A percentile compares a stretch with the other conserved stretches of the same genome.
Conservation (phyloP, 2,888 invertebrate species). For the Coremacera marginata region DNA sequence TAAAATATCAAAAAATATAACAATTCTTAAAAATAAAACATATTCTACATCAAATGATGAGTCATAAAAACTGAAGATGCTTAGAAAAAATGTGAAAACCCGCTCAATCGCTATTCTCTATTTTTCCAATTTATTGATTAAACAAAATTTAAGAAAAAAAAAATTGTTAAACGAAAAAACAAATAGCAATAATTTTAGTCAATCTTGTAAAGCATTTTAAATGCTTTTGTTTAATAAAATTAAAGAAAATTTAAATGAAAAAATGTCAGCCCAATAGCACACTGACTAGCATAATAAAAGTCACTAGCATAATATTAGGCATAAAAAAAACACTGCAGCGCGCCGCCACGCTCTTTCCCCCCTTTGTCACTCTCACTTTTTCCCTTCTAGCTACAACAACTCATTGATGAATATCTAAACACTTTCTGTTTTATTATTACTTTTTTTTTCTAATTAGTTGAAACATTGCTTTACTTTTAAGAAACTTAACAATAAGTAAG, state of each 20-base stretch:
- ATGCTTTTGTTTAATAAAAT: slow-evolving; percentile 22
- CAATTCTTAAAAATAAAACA: background rate
- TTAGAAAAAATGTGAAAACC: background rate
- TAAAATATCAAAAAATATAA: background rate
- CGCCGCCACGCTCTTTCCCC: too few relatives aligned
- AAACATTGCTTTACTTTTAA: background rate
- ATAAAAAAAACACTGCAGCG: background rate
- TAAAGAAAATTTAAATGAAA: background rate
- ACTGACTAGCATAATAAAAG: background rate
- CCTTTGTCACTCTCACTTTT: background rate
- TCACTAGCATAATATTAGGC: slow-evolving; percentile 18
- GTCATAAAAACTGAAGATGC: background rate
- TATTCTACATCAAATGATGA: background rate
- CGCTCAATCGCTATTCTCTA: too few relatives aligned
- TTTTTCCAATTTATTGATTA: background rate
- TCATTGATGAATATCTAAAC: background rate
- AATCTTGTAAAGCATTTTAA: slow-evolving; percentile 18
- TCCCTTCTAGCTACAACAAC: background rate
- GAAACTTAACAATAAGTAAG: slow-evolving; percentile 3
- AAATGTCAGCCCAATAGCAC: background rate
- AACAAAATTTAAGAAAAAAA: background rate
- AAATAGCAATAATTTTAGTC: slow-evolving; percentile 26
- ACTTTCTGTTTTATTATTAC: background rate
- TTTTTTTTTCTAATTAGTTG: background rate
- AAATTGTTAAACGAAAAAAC: slow-evolving; percentile 5